These are phyloP conservation scores for Motacilla tschutschensis DNA, from an alignment of 2,113 vertebrate species.

Conservation along the genomic window DNA sequence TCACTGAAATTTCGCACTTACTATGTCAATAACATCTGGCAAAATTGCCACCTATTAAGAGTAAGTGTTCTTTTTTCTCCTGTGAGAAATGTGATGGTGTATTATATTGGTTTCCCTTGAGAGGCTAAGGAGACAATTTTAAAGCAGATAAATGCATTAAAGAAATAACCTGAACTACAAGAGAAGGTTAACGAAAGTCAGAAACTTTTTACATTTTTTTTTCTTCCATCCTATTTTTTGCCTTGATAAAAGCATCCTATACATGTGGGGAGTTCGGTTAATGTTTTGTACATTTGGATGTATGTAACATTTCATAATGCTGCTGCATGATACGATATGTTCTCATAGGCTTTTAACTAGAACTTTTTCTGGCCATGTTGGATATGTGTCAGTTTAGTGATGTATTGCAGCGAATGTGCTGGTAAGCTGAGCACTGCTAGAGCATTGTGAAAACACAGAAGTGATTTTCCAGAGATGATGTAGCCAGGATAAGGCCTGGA, in stretches of 20 bases:
- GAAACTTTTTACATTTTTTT: conserved; percentile 69
- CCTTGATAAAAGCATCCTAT: conserved; percentile 13
- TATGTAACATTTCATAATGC: neutral
- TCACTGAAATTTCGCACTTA: conserved; percentile 94
- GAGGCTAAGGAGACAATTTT: conserved; percentile 86
- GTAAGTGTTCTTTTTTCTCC: conserved; percentile 93
- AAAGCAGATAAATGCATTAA: conserved; percentile 86
- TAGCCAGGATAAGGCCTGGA: neutral
- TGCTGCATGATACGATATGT: neutral
- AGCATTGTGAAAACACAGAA: neutral
- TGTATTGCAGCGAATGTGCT: neutral
- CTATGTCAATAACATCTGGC: conserved; percentile 99
- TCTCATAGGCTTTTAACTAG: neutral
- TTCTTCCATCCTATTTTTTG: neutral
- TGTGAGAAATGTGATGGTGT: conserved; percentile 85
- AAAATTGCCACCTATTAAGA: conserved; percentile 98
- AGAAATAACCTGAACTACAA: conserved; percentile 81
- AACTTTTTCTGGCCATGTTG: neutral
- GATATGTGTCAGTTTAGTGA: neutral
- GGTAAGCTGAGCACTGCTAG: neutral
- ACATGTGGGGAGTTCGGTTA: neutral
- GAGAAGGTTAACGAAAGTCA: conserved; percentile 82
- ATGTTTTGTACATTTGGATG: neutral
- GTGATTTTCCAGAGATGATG: neutral
- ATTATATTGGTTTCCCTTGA: conserved; percentile 86